phyloP scores from a whole-genome alignment of 2,113 vertebrate species.

The Festucalex cinctus region DNA sequence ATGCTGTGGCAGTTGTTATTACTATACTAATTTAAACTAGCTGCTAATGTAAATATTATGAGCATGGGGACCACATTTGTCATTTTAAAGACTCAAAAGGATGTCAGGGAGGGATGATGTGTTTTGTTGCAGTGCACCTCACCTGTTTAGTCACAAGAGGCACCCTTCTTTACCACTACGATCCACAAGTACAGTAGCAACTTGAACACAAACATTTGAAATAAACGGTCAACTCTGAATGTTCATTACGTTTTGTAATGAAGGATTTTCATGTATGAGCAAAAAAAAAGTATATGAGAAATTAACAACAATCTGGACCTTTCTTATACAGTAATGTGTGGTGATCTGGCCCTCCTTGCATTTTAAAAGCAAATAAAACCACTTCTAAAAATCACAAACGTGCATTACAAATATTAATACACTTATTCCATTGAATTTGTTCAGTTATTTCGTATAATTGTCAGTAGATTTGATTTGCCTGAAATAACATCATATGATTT shows the following conservation, averaged over 20 bases:
- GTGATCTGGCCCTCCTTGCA: no score
- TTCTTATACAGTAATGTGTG: no score
- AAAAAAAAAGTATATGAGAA: no score
- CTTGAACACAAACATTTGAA: not conserved
- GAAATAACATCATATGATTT: not conserved
- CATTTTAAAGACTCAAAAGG: conserved; percentile 4
- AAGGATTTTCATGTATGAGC: no score
- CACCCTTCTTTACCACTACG: not conserved
- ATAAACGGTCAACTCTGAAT: not conserved
- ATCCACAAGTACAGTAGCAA: not conserved
- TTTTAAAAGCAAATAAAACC: no score
- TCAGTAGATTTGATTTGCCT: not conserved
- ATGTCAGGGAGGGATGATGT: not conserved
- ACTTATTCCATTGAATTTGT: not conserved
- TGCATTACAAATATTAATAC: not conserved
- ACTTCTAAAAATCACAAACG: no score
- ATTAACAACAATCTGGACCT: no score
- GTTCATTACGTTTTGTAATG: no score
- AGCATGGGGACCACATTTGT: conserved; percentile 3
- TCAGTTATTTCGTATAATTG: not conserved
- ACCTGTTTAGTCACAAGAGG: conserved; percentile 8
- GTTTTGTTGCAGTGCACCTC: conserved; percentile 10
- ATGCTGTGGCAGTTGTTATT: conserved; percentile 10
- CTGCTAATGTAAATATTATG: conserved; percentile 20
- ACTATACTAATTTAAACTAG: not conserved